A percentile compares a stretch with the other conserved stretches of the same genome.
These are phyloP conservation scores for Anaspis maculata DNA, from an alignment of 2,888 invertebrate species.

Conservation along the genomic window DNA sequence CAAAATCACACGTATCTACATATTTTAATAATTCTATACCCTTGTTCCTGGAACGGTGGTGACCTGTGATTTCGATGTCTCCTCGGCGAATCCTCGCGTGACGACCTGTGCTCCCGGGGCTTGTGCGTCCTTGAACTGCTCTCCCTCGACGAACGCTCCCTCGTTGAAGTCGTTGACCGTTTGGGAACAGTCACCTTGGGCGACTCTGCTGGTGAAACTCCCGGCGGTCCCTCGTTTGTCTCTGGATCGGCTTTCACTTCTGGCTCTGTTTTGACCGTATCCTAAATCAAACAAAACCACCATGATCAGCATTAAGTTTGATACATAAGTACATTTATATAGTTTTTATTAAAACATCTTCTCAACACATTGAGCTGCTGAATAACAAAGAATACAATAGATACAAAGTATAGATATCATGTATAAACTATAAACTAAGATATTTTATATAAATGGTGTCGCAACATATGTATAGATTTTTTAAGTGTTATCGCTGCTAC, in stretches of 20 bases:
- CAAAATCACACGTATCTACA: too few species aligned
- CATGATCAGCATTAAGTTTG: background rate
- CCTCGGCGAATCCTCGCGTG: constrained; percentile 16
- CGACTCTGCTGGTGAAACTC: constrained; percentile 34
- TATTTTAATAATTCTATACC: too few species aligned
- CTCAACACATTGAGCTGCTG: too few species aligned
- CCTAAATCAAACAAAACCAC: background rate
- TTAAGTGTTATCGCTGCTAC: background rate
- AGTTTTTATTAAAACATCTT: too few species aligned
- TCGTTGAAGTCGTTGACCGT: constrained; percentile 21
- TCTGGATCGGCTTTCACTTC: constrained; percentile 13
- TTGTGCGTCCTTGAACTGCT: constrained; percentile 5
- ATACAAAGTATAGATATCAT: too few species aligned
- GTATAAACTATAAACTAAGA: too few species aligned
- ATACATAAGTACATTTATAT: too few species aligned
- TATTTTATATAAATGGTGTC: too few species aligned
- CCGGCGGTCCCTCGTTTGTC: constrained; percentile 35
- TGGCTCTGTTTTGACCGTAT: background rate
- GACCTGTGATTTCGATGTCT: constrained; percentile 27
- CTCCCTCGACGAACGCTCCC: constrained; percentile 10
- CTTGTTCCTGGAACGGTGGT: constrained; percentile 17
- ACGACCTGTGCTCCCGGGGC: constrained; percentile 7
- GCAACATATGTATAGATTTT: too few species aligned
- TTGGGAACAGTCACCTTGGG: too few species aligned
- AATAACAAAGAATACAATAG: too few species aligned